Evolutionary conservation across 2,113 vertebrate genomes (phyloP), one percentile per base, ranked within the genome.

Genomic region (Malurus melanocephalus): DNA sequence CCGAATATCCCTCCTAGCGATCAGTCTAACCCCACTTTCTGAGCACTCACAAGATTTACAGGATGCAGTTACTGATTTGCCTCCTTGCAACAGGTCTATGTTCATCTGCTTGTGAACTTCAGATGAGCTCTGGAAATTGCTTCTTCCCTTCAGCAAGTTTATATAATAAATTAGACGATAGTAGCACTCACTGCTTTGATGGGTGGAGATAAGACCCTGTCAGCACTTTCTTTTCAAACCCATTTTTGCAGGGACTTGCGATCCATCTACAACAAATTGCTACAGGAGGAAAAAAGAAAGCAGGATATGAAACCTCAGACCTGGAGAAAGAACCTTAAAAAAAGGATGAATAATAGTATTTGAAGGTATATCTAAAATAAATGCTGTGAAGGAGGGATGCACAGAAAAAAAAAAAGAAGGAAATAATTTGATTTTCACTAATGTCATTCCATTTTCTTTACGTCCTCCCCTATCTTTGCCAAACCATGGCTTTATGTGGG

Each of bases 151-250:
- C 59, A 93, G 85, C 35, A 87, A 52, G 53, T 92, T 91, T 83
- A 80, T 89, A 53, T 62, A 93, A 81, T 85, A 92, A 95, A 89
- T 73, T 80, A 92, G 87, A 88, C 33, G 12, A 95, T 62, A 94
- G 93, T 53, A 88, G 68, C 61, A 66, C 72, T 76, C 61, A 66
- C 72, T 76, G 40, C 53, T 93, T 89, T 85, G 32, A 90, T 33
- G 51, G 59, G 27, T 75, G 24, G 68, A 96, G 89, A 95, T 92
- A 94, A 94, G 81, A 94, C 66, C 69, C 74, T 95, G 85, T 94
- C 91, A 95, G 92, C 64, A 93, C 62, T 94, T 95, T 85, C 84
- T 92, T 92, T 89, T 92, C 91, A 93, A 95, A 81, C 62, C 13
- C 74, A 10, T 27, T 91, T 93, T 84, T 80, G 66, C 79, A 82